Percentiles rank a stretch among this genome's conserved stretches.
These are phyloP conservation scores for Anser brachyrhynchus DNA, from an alignment of 2,113 vertebrate species.

Conservation along the genomic window DNA sequence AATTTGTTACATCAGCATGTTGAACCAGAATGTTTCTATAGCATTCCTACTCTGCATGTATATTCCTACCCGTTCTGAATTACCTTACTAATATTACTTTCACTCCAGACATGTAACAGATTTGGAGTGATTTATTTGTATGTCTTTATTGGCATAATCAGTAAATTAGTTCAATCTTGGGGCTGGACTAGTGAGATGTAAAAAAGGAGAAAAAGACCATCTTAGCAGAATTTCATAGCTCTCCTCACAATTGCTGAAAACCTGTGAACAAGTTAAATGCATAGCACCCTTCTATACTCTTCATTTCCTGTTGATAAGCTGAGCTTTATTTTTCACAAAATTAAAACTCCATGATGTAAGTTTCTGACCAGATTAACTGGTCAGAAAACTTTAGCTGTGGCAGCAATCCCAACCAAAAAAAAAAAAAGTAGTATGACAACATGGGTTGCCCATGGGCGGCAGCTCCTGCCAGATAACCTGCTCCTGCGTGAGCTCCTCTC, in stretches of 20 bases:
- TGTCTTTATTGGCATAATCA: background rate
- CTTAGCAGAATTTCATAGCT: background rate
- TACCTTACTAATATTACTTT: background rate
- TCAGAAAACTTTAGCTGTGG: background rate
- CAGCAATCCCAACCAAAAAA: background rate
- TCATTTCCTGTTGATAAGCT: background rate
- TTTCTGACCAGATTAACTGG: background rate
- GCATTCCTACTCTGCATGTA: background rate
- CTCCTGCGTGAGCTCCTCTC: no score
- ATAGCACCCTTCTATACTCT: background rate
- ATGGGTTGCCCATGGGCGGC: no score
- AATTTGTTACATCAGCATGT: background rate
- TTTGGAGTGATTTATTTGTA: background rate
- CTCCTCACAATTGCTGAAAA: background rate
- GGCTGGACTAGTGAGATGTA: background rate
- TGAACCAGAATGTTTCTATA: background rate
- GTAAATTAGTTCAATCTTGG: background rate
- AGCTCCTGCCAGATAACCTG: no score
- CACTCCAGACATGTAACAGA: background rate
- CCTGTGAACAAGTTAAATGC: background rate
- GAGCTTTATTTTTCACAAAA: background rate
- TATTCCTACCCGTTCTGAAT: background rate
- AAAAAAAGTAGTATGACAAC: no score
- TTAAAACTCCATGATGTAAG: background rate
- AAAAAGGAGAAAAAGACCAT: background rate